Evolutionary conservation across 1,140 invertebrate genomes (phyloP).

Genomic region (Euwallacea similis): DNA sequence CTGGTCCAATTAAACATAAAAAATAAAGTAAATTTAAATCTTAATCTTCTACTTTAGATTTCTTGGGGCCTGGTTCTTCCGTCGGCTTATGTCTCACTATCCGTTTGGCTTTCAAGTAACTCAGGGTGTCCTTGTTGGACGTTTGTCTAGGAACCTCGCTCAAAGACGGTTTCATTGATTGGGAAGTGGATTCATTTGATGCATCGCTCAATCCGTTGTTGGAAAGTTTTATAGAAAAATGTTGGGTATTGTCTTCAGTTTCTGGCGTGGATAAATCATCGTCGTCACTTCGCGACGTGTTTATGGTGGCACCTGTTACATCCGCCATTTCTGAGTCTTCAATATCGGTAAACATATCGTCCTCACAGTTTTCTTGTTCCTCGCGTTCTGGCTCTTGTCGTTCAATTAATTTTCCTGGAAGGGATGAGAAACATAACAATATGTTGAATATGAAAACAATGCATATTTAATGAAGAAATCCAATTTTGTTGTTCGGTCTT

Average conservation of each 20-base stretch:
- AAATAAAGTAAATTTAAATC: background rate
- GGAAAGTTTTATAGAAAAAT: background rate
- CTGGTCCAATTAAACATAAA: no score
- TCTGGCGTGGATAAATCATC: conserved; percentile 15
- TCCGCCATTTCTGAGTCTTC: conserved; percentile 38
- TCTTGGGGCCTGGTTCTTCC: conserved; percentile 33
- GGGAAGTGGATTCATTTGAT: background rate
- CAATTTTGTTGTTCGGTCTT: no score
- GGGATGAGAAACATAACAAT: no score
- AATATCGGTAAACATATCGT: conserved; percentile 38
- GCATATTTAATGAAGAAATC: no score
- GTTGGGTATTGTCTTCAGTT: conserved; percentile 3
- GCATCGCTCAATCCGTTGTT: background rate
- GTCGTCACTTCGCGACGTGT: background rate
- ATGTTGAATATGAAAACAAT: no score
- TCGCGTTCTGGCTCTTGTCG: conserved; percentile 33
- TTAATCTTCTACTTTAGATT: conserved; percentile 26
- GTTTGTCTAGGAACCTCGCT: conserved; percentile 46
- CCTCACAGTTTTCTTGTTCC: conserved; percentile 37
- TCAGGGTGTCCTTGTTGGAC: conserved; percentile 48
- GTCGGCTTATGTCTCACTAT: conserved; percentile 46
- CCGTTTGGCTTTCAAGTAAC: conserved; percentile 51
- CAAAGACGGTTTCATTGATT: conserved; percentile 30
- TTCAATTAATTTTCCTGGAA: conserved; percentile 43
- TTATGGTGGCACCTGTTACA: conserved; percentile 7